Evolutionary conservation across 1,140 invertebrate genomes (phyloP), one percentile per base, ranked within the genome.

Genomic region (Brachionus rotundiformis): DNA sequence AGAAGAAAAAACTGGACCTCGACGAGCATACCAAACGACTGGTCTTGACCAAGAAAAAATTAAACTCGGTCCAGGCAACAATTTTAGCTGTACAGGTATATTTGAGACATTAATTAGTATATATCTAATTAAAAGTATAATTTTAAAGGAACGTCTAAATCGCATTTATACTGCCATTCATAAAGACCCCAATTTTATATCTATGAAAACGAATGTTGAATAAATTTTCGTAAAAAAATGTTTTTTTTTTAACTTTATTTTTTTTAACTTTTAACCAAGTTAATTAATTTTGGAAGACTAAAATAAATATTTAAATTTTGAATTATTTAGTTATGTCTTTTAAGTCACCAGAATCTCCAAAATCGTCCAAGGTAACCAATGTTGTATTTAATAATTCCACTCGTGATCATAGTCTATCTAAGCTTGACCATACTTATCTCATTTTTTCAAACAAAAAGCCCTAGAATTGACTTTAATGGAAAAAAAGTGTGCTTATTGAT

Each of bases 401-500:
- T 19, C 31, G 63, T 68, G 63, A 68, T 68, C 63, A 36, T 68
- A 68, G 10, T 36, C 27, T 68, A 68, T 36, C 31, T 68, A 68
- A 68, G 16, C 63, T 33, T 68, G 63, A 68, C 63, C 31, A 16
- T 68, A 3, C 5, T 36, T 33, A n/a, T 54, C 4, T 54, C 47
- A 19, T 68, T 68, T 68, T 36, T 36, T 33, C 63, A 63, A 10
- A 19, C 33, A 0, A 36, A 33, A 68, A 68, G 36, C 33, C 29
- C 29, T 11, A n/a, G n/a, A 1, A 33, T 33, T 31, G 29, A 68
- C n/a, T 68, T 68, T 36, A 68, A 23, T 23, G 41, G 23, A 13
- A 79, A 79, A 81, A 81, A 81, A 11, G 10, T 81, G 1, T 81
- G 54, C 13, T 19, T 81, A 33, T 81, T 81, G 41, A 94, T 91